Evolutionary conservation across 2,113 vertebrate species (phyloP), one percentile per base, ranked within the genome.

Genomic region (Pseudopipra pipra): DNA sequence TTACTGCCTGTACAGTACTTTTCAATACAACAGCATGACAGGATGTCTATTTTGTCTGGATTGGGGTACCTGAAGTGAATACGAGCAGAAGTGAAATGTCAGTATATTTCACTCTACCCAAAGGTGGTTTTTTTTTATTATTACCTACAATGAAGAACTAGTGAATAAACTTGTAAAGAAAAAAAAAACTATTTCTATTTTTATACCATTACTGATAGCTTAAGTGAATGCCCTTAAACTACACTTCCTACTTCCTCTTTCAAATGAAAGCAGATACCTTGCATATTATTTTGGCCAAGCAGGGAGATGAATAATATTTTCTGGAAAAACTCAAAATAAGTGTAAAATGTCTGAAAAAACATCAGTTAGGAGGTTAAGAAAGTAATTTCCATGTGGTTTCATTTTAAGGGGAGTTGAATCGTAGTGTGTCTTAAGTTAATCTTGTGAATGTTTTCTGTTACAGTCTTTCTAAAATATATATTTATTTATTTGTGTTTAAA

Each of bases 341-440:
- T 62, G 33, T 88, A 80, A 94, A 90, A 90, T 94, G 35, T 70
- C 78, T 92, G 88, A 67, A 85, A 93, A 94, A 89, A 28, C 35
- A 78, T 67, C 77, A 58, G 1, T 90, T 91, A 90, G 75, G 43
- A 88, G 73, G 62, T 62, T 93, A 77, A 89, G 86, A 89, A 87
- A 93, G 92, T 58, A 93, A 27, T 56, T 96, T 83, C 28, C 46
- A 7, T 74, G 28, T 49, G 65, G 72, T 56, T 20, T 55, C 51
- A 24, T 63, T 24, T 6, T 39, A 22, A 14, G 43, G 41, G 49
- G 8, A 85, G 23, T 80, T 66, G 31, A 77, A 77, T 70, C 16
- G 21, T 30, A 41, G 9, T 27, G 35, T 82, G 35, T 85, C 92
- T 83, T 51, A 80, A 91, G 71, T 95, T 6, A 75, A 15, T 56